Evolutionary conservation across 2,888 invertebrate genomes (phyloP), one percentile per base, ranked within the genome.

Genomic region (Euclidia mi): DNA sequence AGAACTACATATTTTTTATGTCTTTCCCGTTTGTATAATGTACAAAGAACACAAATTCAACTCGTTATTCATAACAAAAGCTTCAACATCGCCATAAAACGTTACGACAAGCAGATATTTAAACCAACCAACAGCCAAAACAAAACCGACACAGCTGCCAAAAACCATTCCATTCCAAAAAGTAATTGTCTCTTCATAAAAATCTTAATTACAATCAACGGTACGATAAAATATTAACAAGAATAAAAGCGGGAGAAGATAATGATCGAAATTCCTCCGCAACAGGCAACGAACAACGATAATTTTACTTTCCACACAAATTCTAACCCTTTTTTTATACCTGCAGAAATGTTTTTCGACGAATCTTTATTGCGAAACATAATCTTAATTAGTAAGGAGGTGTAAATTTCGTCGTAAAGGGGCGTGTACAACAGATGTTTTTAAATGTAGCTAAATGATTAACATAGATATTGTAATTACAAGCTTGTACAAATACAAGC

Each of bases 321-420:
- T 79, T 71, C 47, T 61, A 78, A 73, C 70, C 76, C 79, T n/a
- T n/a, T 77, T 82, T 81, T 77, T 77, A 79, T 80, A 71, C 69
- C 55, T 70, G 71, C 66, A 74, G 76, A 57, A 74, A 69, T 78
- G 71, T 75, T 79, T 78, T 66, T 60, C 50, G 45, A 31, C 51
- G 65, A 65, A 80, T 83, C 79, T 81, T 82, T 83, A 78, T 66
- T 81, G 77, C 64, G 10, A 45, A 60, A 70, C 71, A 84, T 85
- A 85, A 85, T 86, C 85, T 87, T 83, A 85, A 85, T 86, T 85
- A 79, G 79, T 73, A 65, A 73, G 73, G 73, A 84, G 79, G 79
- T 82, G 84, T 83, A 82, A 81, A 84, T 80, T 84, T 57, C 60
- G 28, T 48, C 55, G 61, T 71, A 50, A 69, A 45, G 76, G 34